A percentile compares a stretch with the other conserved stretches of the same genome.
Evolutionary conservation across 2,113 vertebrate genomes (phyloP).

Genomic region (Dipodomys stephensi): DNA sequence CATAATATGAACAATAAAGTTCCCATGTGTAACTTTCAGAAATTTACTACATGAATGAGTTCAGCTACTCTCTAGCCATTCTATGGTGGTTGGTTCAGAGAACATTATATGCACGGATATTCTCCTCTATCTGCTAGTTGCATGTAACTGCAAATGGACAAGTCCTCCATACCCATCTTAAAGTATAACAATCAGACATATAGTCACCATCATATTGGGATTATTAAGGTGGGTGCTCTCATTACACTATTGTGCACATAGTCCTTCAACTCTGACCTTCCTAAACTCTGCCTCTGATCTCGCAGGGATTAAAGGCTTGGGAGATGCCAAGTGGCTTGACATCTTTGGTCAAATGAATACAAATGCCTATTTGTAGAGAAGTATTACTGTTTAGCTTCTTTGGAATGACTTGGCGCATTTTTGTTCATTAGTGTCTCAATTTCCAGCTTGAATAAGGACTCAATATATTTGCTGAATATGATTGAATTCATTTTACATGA

Average conservation of each 20-base stretch:
- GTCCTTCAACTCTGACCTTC: not conserved
- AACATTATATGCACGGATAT: not conserved
- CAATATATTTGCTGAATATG: not conserved
- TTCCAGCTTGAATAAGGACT: not conserved
- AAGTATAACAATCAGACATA: not conserved
- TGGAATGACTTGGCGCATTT: not conserved
- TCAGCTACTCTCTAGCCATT: no score
- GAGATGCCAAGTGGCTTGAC: not conserved
- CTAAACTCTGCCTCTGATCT: not conserved
- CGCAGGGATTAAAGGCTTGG: no score
- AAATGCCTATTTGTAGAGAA: fast-evolving
- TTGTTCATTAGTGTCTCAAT: not conserved
- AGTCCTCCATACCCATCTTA: not conserved
- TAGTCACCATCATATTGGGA: not conserved
- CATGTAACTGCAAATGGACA: not conserved
- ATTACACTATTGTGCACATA: no score
- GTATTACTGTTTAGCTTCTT: not conserved
- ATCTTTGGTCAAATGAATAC: not conserved
- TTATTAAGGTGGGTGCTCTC: not conserved
- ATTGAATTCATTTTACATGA: not conserved
- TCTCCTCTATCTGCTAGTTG: not conserved
- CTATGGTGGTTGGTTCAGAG: not conserved
- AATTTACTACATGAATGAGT: not conserved
- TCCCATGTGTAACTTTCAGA: not conserved
- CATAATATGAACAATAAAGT: not conserved